Evolutionary conservation across 1,140 invertebrate species (phyloP), one percentile per base, ranked within the genome.

Genomic region (Choristoneura fumiferana): DNA sequence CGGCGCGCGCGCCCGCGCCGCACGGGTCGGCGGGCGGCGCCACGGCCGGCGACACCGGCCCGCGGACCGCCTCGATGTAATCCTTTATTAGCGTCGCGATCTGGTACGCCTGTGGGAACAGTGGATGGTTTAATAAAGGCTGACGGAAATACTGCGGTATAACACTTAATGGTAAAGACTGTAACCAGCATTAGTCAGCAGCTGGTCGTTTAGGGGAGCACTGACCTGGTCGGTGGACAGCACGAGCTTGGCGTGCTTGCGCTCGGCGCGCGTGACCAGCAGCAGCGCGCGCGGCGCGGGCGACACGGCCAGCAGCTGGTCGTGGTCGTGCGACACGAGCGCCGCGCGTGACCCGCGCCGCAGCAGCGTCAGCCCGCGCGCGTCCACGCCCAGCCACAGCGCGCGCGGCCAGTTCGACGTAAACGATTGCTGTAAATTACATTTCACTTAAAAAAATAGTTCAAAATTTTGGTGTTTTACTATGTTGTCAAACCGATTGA

Each of bases 341-440:
- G 96, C 94, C 77, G 97, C 95, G 57, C 96, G 93, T 4, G 96
- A 95, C 55, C 96, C 93, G 75, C 96, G 94, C 73, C 98, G 95
- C 57, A 98, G 89, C 40, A 99, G 88, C 79, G 98, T 97, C 54
- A 99, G 92, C n/a, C 98, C 98, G 70, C 92, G 92, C 84, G 98
- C 96, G 89, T 98, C 96, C 3, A 98, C 95, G 8, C 96, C 97
- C 43, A 99, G 86, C 96, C 97, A 98, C 4, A 99, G 86, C 14
- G 95, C 92, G 60, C 95, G 89, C 58, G 97, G 97, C 96, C 98
- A 98, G 80, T 97, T 97, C 8, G 96, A 97, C 1, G 97, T 98
- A 78, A 98, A 98, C 12, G 96, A 97, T 95, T 98, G 97, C 94
- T 96, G 84, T n/a, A 34, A 37, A 57, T 37, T 34, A 56, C 0